Percentiles rank a stretch among this genome's conserved stretches.
Conservation (phyloP, 2,888 invertebrate genomes). For the Melinaea marsaeus region DNA sequence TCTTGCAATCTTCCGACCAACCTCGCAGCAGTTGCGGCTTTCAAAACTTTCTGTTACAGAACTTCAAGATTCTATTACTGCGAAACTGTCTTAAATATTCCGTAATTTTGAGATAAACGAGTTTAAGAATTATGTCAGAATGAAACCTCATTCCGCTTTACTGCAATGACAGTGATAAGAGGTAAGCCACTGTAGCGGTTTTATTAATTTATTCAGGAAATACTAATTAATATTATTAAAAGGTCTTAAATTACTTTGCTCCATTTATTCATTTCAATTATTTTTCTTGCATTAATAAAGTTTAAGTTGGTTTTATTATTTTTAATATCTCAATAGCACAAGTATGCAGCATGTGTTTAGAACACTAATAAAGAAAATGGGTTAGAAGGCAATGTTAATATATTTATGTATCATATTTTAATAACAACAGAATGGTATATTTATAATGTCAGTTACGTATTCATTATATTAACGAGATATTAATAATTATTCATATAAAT, state of each 20-base stretch:
- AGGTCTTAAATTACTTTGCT: background rate
- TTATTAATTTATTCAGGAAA: conserved; percentile 2
- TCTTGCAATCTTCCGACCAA: conserved; percentile 7
- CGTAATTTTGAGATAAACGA: conserved; percentile 6
- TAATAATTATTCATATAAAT: too few species aligned
- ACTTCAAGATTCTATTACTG: conserved; percentile 5
- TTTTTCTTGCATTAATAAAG: background rate
- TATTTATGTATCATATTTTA: background rate
- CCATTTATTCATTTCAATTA: background rate
- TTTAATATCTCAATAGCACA: too few species aligned
- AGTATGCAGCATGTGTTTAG: too few species aligned
- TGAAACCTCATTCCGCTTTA: conserved; percentile 2
- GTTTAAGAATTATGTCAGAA: conserved; percentile 5
- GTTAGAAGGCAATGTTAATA: background rate
- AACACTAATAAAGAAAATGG: too few species aligned
- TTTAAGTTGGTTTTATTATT: too few species aligned
- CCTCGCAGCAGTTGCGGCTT: conserved; percentile 6
- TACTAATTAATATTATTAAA: conserved; percentile 6
- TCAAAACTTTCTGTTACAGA: conserved; percentile 7
- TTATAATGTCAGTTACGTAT: too few species aligned
- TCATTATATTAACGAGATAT: too few species aligned
- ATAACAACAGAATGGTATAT: too few species aligned
- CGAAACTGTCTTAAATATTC: conserved; percentile 6
- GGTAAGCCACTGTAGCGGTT: background rate
- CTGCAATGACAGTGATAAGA: conserved; percentile 7